These are phyloP conservation scores for Sebastes cheni DNA, from an alignment of 2,797 vertebrate species.

Conservation along the genomic window DNA sequence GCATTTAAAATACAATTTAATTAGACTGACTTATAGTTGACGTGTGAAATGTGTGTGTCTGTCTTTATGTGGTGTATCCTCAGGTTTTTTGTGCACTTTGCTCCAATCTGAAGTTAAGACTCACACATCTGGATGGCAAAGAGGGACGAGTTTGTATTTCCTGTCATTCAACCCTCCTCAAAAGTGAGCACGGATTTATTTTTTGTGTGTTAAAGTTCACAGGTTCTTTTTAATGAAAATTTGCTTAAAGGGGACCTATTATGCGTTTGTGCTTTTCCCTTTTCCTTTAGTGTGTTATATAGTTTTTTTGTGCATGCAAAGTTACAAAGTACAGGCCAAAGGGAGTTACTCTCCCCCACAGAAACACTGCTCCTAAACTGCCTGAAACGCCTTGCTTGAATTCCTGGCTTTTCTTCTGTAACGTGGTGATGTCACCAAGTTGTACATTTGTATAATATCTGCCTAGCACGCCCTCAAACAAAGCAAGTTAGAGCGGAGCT, in stretches of 20 bases:
- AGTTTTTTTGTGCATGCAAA: too few relatives aligned
- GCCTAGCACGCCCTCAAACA: too few relatives aligned
- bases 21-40: background rate
- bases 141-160: constrained; percentile 97
- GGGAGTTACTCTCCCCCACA: too few relatives aligned
- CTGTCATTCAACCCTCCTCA: constrained; percentile 94
- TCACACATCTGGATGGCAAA: constrained; percentile 95
- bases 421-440: too few relatives aligned
- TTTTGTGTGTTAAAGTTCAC: background rate
- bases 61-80: constrained; percentile 17
- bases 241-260: background rate
- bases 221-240: background rate
- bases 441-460: too few relatives aligned
- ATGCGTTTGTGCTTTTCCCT: too few relatives aligned
- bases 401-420: too few relatives aligned
- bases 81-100: constrained; percentile 97
- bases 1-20: background rate
- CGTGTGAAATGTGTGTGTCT: background rate
- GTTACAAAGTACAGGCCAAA: too few relatives aligned
- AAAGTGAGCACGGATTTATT: constrained; percentile 83
- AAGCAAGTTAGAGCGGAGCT: too few relatives aligned
- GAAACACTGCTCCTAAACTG: too few relatives aligned
- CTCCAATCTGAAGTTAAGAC: constrained; percentile 94
- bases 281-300: too few relatives aligned
- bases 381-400: too few relatives aligned